Evolutionary conservation across 1,140 invertebrate species (phyloP), one percentile per base, ranked within the genome.

Genomic region (Ruditapes philippinarum): DNA sequence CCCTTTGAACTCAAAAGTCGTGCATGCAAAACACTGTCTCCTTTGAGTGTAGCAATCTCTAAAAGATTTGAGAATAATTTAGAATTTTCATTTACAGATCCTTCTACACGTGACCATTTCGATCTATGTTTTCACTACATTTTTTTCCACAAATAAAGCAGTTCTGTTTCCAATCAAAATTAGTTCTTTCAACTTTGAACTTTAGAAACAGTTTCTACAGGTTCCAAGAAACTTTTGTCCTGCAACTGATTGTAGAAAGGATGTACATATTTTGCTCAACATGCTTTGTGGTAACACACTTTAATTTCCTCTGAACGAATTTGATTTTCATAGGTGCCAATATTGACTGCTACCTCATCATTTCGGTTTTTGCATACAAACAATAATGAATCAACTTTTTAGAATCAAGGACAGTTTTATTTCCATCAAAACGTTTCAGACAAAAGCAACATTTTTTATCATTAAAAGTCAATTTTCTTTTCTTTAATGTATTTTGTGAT

Each of bases 201-300:
- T n/a, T n/a, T n/a, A n/a, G 4, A 40, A 7, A 12, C 42, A 70
- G 4, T 70, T 33, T 19, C 36, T 19, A 31, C 36, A 70, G 9
- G 33, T 33, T 40, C 65, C 42, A 14, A 14, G 42, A 45, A 14
- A 14, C 51, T 22, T 11, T 54, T 14, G 4, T n/a, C 22, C 4
- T 22, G 3, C 22, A 54, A 9, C 4, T 54, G 11, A 22, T 70
- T 70, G 22, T 70, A 70, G 33, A 70, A 70, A 31, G 65, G 65
- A 40, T 70, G 65, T 3, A 70, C n/a, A 33, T 19, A 70, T 40
- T 70, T 70, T 70, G 65, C 9, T 11, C 65, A 12, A 28, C 65
- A 70, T 17, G 73, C 4, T 49, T 76, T 76, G n/a, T 76, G 73
- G 28, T 76, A 76, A n/a, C n/a, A 49, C 1, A 76, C 7, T 19